Percentiles rank a stretch among this genome's conserved stretches.
Evolutionary conservation across 2,797 vertebrate species (phyloP).

Genomic region (Kryptolebias ocellatus): DNA sequence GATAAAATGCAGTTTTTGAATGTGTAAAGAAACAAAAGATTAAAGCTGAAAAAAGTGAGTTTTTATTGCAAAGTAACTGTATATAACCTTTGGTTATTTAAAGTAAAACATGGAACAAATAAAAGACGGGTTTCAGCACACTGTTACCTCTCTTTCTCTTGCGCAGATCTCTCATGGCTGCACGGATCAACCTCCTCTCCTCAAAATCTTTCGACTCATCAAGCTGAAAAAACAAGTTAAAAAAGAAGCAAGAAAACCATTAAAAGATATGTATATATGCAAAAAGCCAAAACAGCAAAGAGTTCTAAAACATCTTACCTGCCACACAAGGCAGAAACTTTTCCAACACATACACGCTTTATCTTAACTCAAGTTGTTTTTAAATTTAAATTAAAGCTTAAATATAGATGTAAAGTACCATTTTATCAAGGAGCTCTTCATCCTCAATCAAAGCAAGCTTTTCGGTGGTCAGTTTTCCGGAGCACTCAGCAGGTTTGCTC

Average conservation of each 20-base stretch:
- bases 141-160: constrained; percentile 94
- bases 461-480: constrained; percentile 80
- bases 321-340: no score
- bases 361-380: constrained; percentile 4
- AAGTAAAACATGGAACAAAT: constrained; percentile 1
- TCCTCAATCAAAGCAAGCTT: constrained; percentile 91
- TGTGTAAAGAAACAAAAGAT: not conserved
- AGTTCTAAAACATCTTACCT: no score
- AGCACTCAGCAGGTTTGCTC: constrained; percentile 63
- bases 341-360: no score
- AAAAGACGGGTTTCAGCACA: not conserved
- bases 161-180: constrained; percentile 94
- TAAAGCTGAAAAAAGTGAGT: not conserved
- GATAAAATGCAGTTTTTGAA: constrained; percentile 28
- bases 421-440: constrained; percentile 93
- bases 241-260: constrained; percentile 20
- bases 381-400: constrained; percentile 23
- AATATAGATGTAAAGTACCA: constrained; percentile 83
- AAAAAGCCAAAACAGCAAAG: no score
- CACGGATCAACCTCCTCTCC: constrained; percentile 92
- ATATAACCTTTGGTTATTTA: not conserved
- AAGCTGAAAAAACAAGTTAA: constrained; percentile 81
- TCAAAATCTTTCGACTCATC: constrained; percentile 93
- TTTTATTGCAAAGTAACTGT: not conserved
- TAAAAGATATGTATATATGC: not conserved